Evolutionary conservation across 2,797 vertebrate species (phyloP).

Genomic region (Danio choprae): DNA sequence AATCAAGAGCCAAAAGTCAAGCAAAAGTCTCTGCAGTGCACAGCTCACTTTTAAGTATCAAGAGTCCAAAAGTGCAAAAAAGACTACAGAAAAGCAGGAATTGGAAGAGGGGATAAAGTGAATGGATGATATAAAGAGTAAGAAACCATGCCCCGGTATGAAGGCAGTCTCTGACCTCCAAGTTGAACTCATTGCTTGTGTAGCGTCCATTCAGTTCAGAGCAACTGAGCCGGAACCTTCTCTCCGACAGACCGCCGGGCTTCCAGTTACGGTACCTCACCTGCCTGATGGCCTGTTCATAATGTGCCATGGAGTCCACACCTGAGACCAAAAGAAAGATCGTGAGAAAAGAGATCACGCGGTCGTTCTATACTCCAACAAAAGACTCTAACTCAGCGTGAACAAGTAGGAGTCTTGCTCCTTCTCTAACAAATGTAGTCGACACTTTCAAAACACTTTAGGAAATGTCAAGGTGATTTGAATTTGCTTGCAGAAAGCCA

Average conservation of each 20-base stretch:
- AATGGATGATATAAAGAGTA: conserved; percentile 2
- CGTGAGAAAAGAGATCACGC: too few relatives aligned
- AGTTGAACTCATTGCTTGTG: conserved; percentile 93
- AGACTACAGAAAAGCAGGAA: background rate
- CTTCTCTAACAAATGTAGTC: background rate
- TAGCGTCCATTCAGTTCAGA: conserved; percentile 97
- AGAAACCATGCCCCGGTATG: background rate
- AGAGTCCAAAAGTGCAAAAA: background rate
- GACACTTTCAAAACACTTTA: conserved; percentile 29
- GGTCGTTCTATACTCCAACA: background rate
- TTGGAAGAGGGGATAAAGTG: background rate
- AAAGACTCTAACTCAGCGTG: background rate
- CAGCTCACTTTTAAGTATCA: conserved; percentile 10
- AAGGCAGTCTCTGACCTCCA: conserved; percentile 81
- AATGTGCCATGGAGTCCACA: conserved; percentile 93
- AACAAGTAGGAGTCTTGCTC: background rate
- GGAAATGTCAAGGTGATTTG: conserved; percentile 28
- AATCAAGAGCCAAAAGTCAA: background rate
- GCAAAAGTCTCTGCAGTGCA: background rate
- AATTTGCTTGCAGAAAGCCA: conserved; percentile 37
- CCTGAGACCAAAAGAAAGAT: conserved; percentile 76
- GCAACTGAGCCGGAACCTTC: conserved; percentile 92
- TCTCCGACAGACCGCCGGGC: conserved; percentile 77
- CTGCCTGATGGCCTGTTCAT: conserved; percentile 89
- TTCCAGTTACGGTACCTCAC: conserved; percentile 91